Evolutionary conservation across 2,888 invertebrate genomes (phyloP).

Genomic region (Rhagium mordax): DNA sequence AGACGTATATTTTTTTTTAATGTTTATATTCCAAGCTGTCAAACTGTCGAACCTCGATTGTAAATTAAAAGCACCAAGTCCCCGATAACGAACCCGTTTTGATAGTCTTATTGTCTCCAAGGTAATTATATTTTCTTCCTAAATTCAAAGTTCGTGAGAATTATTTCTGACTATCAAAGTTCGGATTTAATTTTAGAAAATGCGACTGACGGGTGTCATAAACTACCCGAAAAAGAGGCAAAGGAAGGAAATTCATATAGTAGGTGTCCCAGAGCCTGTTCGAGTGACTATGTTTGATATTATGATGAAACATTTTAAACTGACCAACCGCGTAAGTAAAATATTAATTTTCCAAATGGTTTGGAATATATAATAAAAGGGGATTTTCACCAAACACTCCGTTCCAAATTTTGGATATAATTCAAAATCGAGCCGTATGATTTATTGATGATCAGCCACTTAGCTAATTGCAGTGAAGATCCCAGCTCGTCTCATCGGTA

Average conservation of each 20-base stretch:
- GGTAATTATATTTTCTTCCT: neutral
- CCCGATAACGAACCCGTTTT: too few relatives aligned
- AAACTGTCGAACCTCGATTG: too few relatives aligned
- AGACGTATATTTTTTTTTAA: too few relatives aligned
- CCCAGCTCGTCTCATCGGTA: too few relatives aligned
- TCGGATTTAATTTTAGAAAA: conserved; percentile 4
- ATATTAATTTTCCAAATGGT: neutral
- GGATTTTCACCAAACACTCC: too few relatives aligned
- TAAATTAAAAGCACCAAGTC: too few relatives aligned
- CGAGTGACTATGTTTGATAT: conserved; percentile 53
- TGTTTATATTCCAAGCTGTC: too few relatives aligned
- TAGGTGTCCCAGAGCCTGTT: conserved; percentile 50
- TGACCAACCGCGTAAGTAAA: conserved; percentile 52
- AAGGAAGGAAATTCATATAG: conserved; percentile 32
- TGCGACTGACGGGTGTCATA: conserved; percentile 10
- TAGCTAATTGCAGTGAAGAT: too few relatives aligned
- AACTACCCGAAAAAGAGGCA: conserved; percentile 46
- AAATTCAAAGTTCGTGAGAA: neutral
- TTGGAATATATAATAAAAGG: too few relatives aligned
- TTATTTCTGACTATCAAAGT: neutral
- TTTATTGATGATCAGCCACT: too few relatives aligned
- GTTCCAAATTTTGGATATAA: too few relatives aligned
- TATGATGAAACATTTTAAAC: conserved; percentile 53
- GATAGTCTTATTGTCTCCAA: neutral
- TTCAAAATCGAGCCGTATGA: too few relatives aligned